Base-by-base conservation (phyloP, 2,888 invertebrate species). In the Andrena chrysosceles region DNA sequence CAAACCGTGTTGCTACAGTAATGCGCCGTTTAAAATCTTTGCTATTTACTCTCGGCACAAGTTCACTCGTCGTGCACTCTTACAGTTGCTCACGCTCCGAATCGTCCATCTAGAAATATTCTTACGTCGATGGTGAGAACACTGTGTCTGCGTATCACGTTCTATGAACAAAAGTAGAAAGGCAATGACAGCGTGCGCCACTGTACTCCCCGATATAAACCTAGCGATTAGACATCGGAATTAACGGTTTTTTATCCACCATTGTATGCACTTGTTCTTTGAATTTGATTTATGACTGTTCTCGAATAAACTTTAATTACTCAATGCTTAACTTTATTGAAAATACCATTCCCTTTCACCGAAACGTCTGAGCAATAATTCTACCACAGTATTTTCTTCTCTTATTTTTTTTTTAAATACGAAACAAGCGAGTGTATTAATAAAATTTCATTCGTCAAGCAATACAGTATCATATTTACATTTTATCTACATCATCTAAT, bases 401-500 rank as follows among this genome's bases (percentile, higher is more conserved):
- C n/a, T 4, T 2, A 1, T 20, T 26, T 35, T n/a, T 62, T 33
- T 20, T 56, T 56, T 42, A 64, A 70, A 66, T 70, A 77, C 64
- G 59, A 79, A 60, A 70, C 64, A 66, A 70, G 62, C 70, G 7
- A 71, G 10, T 71, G 56, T 71, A 77, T 78, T 71, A 67, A 71
- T 80, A 80, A 80, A 80, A 62, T 80, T 80, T 80, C 66, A 80
- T 73, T 73, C 29, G 56, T 68, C 20, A 80, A 72, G 63, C 63
- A 56, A 80, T 59, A 68, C 68, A 68, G 35, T 81, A 72, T 48
- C 54, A 68, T 72, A 81, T 81, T 73, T 81, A 80, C 63, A 80
- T 68, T 63, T 72, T 67, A 72, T 81, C 78, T 81, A 72, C 67
- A 79, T 68, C 67, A 31, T 70, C 67, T 72, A 76, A 64, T 72